Percentiles rank a stretch among this genome's conserved stretches.
Conservation (phyloP, 2,797 vertebrate genomes). For the Cryptoblepharus egeriae region DNA sequence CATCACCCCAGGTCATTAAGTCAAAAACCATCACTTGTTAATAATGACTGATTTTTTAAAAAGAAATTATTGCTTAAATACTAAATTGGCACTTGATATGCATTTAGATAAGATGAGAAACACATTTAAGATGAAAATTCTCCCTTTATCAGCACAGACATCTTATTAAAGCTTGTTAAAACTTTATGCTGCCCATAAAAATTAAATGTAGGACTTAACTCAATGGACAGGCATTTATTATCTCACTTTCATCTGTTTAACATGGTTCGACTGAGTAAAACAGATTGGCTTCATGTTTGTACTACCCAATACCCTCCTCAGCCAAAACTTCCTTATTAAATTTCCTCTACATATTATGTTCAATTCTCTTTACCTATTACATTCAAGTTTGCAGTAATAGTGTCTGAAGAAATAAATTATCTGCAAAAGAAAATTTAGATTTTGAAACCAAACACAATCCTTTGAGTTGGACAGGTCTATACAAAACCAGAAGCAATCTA, state of each 20-base stretch:
- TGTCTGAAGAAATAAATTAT: no score
- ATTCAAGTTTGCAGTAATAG: slow-evolving; percentile 13
- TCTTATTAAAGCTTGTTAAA: slow-evolving; percentile 34
- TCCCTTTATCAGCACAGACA: slow-evolving; percentile 42
- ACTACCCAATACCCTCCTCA: slow-evolving; percentile 25
- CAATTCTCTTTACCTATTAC: slow-evolving; percentile 10
- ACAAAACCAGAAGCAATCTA: not conserved
- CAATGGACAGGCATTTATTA: not conserved
- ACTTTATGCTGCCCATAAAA: slow-evolving; percentile 41
- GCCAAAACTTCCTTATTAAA: slow-evolving; percentile 26
- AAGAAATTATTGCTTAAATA: slow-evolving; percentile 52
- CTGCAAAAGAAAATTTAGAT: not conserved
- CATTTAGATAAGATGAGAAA: slow-evolving; percentile 55
- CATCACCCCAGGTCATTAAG: slow-evolving; percentile 50
- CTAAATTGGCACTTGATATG: slow-evolving; percentile 43
- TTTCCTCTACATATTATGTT: slow-evolving; percentile 8
- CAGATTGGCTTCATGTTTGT: not conserved
- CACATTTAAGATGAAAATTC: slow-evolving; percentile 36
- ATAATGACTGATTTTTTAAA: slow-evolving; percentile 36
- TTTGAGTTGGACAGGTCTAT: slow-evolving; percentile 20
- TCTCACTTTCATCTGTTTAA: slow-evolving; percentile 30
- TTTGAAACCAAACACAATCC: slow-evolving; percentile 31
- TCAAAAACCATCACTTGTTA: slow-evolving; percentile 47
- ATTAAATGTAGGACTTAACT: slow-evolving; percentile 1
- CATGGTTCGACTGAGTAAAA: slow-evolving; percentile 8